These are phyloP conservation scores for Drosophila willistoni DNA, from an alignment of 1,140 invertebrate species.

Conservation along the genomic window DNA sequence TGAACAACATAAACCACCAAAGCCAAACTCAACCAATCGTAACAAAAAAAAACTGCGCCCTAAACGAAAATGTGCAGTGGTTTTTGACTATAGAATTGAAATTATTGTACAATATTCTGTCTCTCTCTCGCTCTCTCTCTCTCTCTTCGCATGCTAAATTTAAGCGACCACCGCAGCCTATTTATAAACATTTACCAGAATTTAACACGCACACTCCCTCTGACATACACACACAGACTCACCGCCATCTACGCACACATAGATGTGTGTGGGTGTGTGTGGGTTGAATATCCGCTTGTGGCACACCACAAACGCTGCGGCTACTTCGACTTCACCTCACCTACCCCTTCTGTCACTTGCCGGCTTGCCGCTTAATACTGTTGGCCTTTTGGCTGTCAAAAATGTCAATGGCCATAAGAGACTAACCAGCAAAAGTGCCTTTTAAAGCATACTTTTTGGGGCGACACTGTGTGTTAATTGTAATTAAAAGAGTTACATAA, in stretches of 20 bases:
- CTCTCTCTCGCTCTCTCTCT: neutral
- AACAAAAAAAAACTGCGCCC: constrained; percentile 42
- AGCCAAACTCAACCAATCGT: constrained; percentile 21
- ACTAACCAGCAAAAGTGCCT: constrained; percentile 29
- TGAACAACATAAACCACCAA: constrained; percentile 6
- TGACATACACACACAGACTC: neutral
- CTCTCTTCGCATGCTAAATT: constrained; percentile 49
- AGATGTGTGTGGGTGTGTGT: constrained; percentile 27
- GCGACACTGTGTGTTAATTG: constrained; percentile 28
- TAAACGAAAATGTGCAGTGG: constrained; percentile 49
- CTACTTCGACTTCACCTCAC: constrained; percentile 17
- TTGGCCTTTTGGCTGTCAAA: constrained; percentile 30
- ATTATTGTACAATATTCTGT: constrained; percentile 33
- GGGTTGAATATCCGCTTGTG: constrained; percentile 65
- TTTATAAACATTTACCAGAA: constrained; percentile 74
- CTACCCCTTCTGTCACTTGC: neutral
- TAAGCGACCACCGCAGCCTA: constrained; percentile 61
- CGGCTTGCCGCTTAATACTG: neutral
- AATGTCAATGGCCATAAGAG: constrained; percentile 44
- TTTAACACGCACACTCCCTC: constrained; percentile 35
- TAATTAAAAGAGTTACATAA: constrained; percentile 33
- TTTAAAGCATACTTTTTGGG: constrained; percentile 20
- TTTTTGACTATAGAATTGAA: constrained; percentile 43
- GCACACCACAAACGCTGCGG: constrained; percentile 71
- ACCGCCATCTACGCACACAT: neutral